phyloP scores from a whole-genome alignment of 2,888 invertebrate species.

The Tetrapedia diversipes region DNA sequence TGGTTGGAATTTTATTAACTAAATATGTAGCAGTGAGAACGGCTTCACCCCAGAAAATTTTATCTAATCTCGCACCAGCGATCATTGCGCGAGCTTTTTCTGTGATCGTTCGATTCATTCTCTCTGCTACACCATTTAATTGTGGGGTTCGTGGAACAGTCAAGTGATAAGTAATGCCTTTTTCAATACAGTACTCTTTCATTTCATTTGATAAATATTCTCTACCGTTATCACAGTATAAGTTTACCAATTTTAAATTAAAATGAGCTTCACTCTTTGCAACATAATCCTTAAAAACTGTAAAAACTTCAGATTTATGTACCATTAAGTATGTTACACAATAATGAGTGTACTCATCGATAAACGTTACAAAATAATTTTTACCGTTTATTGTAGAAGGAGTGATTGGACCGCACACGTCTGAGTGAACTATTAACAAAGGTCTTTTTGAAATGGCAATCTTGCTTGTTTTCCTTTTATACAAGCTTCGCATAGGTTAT shows the following conservation, averaged over 20 bases:
- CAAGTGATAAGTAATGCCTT: slow-evolving; percentile 19
- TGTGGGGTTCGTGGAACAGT: slow-evolving; percentile 20
- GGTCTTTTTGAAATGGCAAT: not conserved
- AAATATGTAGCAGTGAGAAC: slow-evolving; percentile 55
- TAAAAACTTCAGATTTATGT: slow-evolving; percentile 18
- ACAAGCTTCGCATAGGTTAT: not conserved
- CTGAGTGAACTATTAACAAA: not conserved
- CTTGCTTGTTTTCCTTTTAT: not conserved
- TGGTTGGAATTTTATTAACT: slow-evolving; percentile 3
- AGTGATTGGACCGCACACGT: not conserved
- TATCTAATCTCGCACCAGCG: slow-evolving; percentile 21
- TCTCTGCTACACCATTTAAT: slow-evolving; percentile 23
- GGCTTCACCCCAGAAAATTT: slow-evolving; percentile 63
- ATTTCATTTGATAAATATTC: slow-evolving; percentile 10
- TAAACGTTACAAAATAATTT: slow-evolving; percentile 2
- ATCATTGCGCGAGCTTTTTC: slow-evolving; percentile 55
- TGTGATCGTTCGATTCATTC: slow-evolving; percentile 71
- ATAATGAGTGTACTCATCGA: not conserved
- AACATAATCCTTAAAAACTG: not conserved
- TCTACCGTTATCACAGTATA: not conserved
- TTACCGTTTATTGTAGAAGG: not conserved
- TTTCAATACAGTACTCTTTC: slow-evolving; percentile 8
- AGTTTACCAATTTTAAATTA: not conserved
- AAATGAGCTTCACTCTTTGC: not conserved
- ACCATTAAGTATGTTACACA: not conserved